These are phyloP conservation scores for Calycopis cecrops DNA, from an alignment of 1,140 invertebrate genomes.

Conservation along the genomic window DNA sequence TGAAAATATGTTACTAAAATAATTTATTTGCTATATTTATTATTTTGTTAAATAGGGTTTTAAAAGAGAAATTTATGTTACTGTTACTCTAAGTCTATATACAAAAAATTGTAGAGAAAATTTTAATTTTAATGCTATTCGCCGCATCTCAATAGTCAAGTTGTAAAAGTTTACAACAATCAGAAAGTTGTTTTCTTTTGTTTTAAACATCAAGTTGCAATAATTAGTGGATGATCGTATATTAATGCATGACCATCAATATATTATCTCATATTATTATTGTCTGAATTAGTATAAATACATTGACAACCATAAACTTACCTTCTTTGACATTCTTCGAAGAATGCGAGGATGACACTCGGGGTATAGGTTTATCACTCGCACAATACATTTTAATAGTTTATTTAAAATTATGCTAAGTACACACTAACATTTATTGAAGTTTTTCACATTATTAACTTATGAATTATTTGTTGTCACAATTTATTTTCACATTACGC, in stretches of 20 bases:
- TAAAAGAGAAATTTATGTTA: no score
- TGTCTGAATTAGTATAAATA: slow-evolving; percentile 6
- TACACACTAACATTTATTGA: slow-evolving; percentile 12
- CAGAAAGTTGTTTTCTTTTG: not conserved
- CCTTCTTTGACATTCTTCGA: slow-evolving; percentile 74
- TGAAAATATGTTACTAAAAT: no score
- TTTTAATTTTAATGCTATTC: no score
- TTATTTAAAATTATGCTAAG: slow-evolving; percentile 10
- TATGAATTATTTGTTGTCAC: slow-evolving; percentile 52
- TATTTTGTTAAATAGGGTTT: no score
- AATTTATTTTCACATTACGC: slow-evolving; percentile 58
- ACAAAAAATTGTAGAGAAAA: no score
- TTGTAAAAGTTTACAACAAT: slow-evolving; percentile 8
- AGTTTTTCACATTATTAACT: slow-evolving; percentile 48
- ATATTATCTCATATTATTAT: not conserved
- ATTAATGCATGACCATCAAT: not conserved
- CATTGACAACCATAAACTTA: slow-evolving; percentile 70
- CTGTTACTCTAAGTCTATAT: no score
- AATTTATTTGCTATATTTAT: no score
- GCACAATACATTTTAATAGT: slow-evolving; percentile 68
- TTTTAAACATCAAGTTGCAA: not conserved
- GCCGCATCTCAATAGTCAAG: no score
- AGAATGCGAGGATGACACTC: slow-evolving; percentile 72
- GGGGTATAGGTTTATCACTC: slow-evolving; percentile 72
- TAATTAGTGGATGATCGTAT: not conserved